phyloP scores from a whole-genome alignment of 2,113 vertebrate species.

The Actenoides hombroni region DNA sequence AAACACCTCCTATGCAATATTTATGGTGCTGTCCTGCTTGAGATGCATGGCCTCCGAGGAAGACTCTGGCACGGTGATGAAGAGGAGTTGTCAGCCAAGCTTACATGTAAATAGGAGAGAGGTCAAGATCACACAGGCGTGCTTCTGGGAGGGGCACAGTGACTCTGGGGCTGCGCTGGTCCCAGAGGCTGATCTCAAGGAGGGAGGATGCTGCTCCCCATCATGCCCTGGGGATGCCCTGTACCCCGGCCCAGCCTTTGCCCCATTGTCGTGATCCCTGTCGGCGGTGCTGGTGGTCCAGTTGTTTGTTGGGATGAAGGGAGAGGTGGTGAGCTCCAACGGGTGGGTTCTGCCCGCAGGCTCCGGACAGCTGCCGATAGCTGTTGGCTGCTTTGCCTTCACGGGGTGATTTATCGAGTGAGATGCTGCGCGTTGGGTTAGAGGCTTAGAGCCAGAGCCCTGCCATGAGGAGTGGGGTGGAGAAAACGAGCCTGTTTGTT shows the following conservation, averaged over 20 bases:
- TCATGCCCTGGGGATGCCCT: background rate
- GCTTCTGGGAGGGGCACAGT: background rate
- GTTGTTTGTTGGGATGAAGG: rapidly evolving
- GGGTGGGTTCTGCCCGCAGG: rapidly evolving
- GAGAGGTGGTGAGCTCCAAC: background rate
- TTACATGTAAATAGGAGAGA: background rate
- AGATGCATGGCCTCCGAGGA: conserved; percentile 33
- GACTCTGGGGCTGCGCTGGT: background rate
- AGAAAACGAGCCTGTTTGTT: background rate
- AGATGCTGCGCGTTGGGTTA: background rate
- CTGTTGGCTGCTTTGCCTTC: background rate
- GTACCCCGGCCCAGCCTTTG: background rate
- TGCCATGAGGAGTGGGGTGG: background rate
- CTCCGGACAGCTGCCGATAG: background rate
- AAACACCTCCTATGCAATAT: conserved; percentile 35
- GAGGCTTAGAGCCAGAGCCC: background rate
- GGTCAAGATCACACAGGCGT: background rate
- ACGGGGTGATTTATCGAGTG: background rate
- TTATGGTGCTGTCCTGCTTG: conserved; percentile 34
- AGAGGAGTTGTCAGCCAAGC: conserved; percentile 13
- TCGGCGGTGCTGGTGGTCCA: rapidly evolving
- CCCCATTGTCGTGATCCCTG: background rate
- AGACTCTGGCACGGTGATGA: background rate
- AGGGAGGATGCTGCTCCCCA: background rate
- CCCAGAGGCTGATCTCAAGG: background rate